These are phyloP conservation scores for Ennomos quercinarius DNA, from an alignment of 2,888 invertebrate genomes.

Conservation along the genomic window DNA sequence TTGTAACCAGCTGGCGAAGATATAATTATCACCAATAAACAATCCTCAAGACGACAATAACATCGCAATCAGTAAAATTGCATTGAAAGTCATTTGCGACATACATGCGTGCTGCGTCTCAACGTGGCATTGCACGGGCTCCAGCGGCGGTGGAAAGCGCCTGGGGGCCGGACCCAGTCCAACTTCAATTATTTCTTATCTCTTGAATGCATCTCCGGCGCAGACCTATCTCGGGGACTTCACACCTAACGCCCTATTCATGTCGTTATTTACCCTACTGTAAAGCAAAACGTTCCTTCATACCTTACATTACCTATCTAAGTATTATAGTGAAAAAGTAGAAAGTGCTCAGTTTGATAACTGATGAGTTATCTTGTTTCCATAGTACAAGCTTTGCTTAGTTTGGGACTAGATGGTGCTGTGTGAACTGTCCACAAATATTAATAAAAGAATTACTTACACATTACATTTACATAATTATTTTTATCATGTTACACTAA, in stretches of 20 bases:
- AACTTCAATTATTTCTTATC: constrained; percentile 72
- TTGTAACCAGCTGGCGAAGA: too few relatives aligned
- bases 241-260: constrained; percentile 65
- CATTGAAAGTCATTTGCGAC: constrained; percentile 45
- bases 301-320: background rate
- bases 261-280: constrained; percentile 46
- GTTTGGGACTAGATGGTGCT: too few relatives aligned
- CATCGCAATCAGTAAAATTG: constrained; percentile 40
- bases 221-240: constrained; percentile 61
- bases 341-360: background rate
- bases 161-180: constrained; percentile 56
- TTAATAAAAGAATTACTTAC: too few relatives aligned
- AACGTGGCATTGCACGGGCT: background rate
- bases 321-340: background rate
- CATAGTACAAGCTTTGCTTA: too few relatives aligned
- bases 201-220: constrained; percentile 65
- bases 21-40: too few relatives aligned
- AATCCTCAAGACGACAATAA: background rate
- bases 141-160: constrained; percentile 23
- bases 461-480: too few relatives aligned
- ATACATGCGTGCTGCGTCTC: constrained; percentile 31
- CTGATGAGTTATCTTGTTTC: too few relatives aligned
- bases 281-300: constrained; percentile 33
- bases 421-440: too few relatives aligned
- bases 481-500: too few relatives aligned